Evolutionary conservation across 1,140 invertebrate genomes (phyloP), one percentile per base, ranked within the genome.

Genomic region (Drosophila neocordata): DNA sequence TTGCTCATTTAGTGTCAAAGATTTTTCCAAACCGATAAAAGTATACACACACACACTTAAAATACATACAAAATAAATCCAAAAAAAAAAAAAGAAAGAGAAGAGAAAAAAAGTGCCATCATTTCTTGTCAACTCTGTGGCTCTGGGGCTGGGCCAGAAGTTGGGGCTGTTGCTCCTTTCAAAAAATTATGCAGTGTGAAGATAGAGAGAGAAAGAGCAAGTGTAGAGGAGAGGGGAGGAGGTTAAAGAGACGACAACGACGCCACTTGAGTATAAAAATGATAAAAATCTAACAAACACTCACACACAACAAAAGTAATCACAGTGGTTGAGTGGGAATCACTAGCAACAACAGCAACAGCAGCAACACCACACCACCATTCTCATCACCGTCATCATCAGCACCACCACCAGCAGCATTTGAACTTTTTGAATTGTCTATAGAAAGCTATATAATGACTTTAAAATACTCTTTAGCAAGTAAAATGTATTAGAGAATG

Each of bases 1-100:
- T 85, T 85, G 82, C 82, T 85, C 83, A 85, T 85, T 85, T 85
- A 85, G 82, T 82, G 83, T 85, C 83, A 88, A 82, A 85, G 82
- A 85, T 85, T 87, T 85, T 85, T 87, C 82, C 82, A 72, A 66
- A 65, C 59, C 60, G 82, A 85, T 85, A 85, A 77, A 53, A 64
- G 63, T 37, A 65, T 6, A 31, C 27, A 31, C 27, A 31, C 3
- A 31, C 27, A 31, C 27, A 31, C 27, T 2, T 4, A 24, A 71
- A 58, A 71, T 65, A 66, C 44, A 52, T 13, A 61, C 48, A n/a
- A 55, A 37, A 60, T 24, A 34, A 15, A 48, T 18, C 31, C 24
- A 13, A 22, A 59, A 35, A 59, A 31, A 41, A 62, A 52, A 63
- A 69, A 55, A 67, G 55, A 67, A 65, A n/a, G 22, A 12, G 37